Evolutionary conservation across 2,113 vertebrate genomes (phyloP).

Genomic region (Trogon melanurus): DNA sequence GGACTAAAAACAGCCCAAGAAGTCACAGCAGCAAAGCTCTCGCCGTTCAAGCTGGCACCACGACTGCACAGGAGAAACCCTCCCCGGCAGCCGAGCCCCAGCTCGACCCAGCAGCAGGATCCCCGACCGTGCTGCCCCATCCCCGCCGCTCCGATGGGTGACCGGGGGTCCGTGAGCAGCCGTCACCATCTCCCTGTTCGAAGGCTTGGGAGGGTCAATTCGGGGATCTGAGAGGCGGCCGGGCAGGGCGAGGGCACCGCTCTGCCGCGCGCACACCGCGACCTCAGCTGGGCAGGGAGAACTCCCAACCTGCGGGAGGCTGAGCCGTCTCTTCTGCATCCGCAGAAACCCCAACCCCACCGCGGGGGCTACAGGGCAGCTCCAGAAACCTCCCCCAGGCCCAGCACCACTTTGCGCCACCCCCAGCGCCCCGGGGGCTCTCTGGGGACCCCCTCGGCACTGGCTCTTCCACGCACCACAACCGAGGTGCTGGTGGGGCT

Average conservation of each 20-base stretch:
- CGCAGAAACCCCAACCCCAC: rapidly evolving
- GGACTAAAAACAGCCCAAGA: neutral
- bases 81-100: neutral
- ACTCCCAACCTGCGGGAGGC: neutral
- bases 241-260: rapidly evolving
- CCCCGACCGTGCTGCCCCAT: rapidly evolving
- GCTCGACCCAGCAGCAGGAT: neutral
- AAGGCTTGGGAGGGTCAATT: neutral
- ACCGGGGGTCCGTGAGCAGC: neutral
- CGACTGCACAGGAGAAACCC: rapidly evolving
- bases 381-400: rapidly evolving
- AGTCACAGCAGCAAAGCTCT: neutral
- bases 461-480: rapidly evolving
- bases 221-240: neutral
- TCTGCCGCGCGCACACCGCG: neutral
- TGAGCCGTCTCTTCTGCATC: neutral
- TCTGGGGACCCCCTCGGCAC: neutral
- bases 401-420: neutral
- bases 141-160: neutral
- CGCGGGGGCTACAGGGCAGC: rapidly evolving
- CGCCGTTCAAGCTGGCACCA: neutral
- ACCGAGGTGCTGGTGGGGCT: rapidly evolving
- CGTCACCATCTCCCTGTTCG: rapidly evolving
- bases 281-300: neutral
- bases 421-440: rapidly evolving